phyloP scores from a whole-genome alignment of 2,888 invertebrate genomes.

The Liodrosophila aerea region DNA sequence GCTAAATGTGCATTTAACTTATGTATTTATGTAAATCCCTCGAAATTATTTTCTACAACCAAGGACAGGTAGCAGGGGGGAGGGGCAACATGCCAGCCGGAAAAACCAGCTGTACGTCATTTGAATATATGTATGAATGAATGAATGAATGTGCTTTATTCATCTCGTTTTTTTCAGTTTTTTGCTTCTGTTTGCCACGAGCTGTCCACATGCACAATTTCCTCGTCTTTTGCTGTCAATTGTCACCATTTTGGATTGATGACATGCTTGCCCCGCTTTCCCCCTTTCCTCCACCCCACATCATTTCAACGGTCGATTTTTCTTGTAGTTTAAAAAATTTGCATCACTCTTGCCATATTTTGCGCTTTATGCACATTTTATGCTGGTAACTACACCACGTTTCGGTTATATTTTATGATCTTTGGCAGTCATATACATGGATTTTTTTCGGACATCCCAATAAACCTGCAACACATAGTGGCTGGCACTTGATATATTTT shows the following conservation, averaged over 20 bases:
- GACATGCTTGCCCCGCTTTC: slow-evolving; percentile 6
- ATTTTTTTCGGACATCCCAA: slow-evolving; percentile 29
- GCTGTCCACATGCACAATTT: slow-evolving; percentile 34
- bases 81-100: slow-evolving; percentile 9
- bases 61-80: slow-evolving; percentile 1
- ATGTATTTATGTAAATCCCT: slow-evolving; percentile 80
- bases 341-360: slow-evolving; percentile 31
- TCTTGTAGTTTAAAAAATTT: slow-evolving; percentile 9
- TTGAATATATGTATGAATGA: slow-evolving; percentile 49
- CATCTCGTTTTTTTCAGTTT: background rate
- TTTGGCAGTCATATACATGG: slow-evolving; percentile 1
- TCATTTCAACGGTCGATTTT: slow-evolving; percentile 20
- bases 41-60: slow-evolving; percentile 68
- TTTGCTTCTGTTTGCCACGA: slow-evolving; percentile 20
- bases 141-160: slow-evolving; percentile 29
- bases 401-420: slow-evolving; percentile 23
- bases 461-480: slow-evolving; percentile 46
- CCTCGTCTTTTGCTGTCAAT: slow-evolving; percentile 59
- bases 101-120: slow-evolving; percentile 57
- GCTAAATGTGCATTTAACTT: slow-evolving; percentile 80
- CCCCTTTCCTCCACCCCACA: slow-evolving; percentile 10
- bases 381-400: too few species aligned
- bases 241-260: slow-evolving; percentile 71
- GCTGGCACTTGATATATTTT: background rate
- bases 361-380: slow-evolving; percentile 9